Conservation (phyloP, 2,797 vertebrate species). For the Chiloscyllium punctatum region DNA sequence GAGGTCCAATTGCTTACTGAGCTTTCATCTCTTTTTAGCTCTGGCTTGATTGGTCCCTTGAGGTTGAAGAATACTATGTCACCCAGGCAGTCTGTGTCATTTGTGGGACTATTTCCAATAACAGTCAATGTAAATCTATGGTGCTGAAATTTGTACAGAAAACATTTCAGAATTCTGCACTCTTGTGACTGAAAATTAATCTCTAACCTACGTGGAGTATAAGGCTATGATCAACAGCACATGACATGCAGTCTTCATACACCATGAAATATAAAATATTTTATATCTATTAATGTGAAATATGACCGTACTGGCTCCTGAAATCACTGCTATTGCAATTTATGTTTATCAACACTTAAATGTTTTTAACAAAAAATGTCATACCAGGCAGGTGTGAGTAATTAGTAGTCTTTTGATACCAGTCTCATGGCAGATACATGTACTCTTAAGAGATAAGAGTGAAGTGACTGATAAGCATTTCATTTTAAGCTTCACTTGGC, state of each 20-base stretch:
- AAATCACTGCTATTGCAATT: background rate
- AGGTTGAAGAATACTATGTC: background rate
- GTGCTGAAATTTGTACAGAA: background rate
- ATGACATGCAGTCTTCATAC: too few relatives aligned
- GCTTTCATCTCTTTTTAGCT: background rate
- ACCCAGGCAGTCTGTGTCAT: background rate
- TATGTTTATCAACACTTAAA: background rate
- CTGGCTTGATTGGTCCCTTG: background rate
- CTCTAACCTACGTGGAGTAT: background rate
- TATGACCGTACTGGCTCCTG: background rate
- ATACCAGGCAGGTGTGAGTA: background rate
- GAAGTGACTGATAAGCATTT: background rate
- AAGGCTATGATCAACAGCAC: too few relatives aligned
- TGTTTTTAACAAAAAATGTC: background rate
- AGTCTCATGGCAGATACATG: background rate
- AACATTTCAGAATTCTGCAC: background rate
- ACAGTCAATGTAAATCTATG: background rate
- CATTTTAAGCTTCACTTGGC: background rate
- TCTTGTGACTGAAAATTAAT: background rate
- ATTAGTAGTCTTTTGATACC: background rate
- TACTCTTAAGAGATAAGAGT: background rate
- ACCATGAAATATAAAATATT: background rate
- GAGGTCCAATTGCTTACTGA: background rate
- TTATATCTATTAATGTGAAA: background rate
- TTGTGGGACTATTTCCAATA: background rate